Percentiles rank a stretch among this genome's conserved stretches.
Conservation (phyloP, 1,140 invertebrate species). For the Diprion similis region DNA sequence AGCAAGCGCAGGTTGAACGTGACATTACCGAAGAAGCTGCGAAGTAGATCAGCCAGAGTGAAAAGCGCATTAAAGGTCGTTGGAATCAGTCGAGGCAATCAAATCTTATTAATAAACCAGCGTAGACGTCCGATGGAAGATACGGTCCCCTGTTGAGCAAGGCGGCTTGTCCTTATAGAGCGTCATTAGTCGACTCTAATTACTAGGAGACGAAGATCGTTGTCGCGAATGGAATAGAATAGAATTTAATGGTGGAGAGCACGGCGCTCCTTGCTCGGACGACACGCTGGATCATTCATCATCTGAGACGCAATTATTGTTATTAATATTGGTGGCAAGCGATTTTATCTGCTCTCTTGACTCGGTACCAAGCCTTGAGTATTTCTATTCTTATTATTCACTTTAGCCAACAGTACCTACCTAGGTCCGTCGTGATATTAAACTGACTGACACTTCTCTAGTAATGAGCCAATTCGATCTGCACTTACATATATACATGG, state of each 20-base stretch:
- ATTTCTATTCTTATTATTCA: neutral
- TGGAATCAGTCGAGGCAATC: slow-evolving; percentile 33
- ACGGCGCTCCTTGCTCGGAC: slow-evolving; percentile 38
- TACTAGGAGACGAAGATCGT: slow-evolving; percentile 49
- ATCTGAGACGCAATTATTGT: slow-evolving; percentile 52
- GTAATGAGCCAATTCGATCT: neutral
- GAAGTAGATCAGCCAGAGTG: neutral
- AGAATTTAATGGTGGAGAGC: slow-evolving; percentile 36
- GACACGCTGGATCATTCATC: slow-evolving; percentile 48
- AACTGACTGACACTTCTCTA: neutral
- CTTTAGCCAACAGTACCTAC: neutral
- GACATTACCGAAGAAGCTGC: neutral
- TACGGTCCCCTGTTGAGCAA: slow-evolving; percentile 33
- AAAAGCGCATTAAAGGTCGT: slow-evolving; percentile 1
- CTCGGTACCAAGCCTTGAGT: neutral
- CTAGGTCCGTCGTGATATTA: neutral
- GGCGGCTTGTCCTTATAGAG: slow-evolving; percentile 41
- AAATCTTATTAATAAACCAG: slow-evolving; percentile 42
- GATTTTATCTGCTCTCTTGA: neutral
- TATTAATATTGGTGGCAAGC: slow-evolving; percentile 49
- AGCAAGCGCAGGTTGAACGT: neutral
- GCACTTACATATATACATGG: neutral
- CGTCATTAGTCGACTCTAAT: slow-evolving; percentile 56
- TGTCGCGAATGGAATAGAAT: slow-evolving; percentile 38
- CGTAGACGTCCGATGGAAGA: slow-evolving; percentile 39